Evolutionary conservation across 2,797 vertebrate species (phyloP).

Genomic region (Lithobates sylvaticus): DNA sequence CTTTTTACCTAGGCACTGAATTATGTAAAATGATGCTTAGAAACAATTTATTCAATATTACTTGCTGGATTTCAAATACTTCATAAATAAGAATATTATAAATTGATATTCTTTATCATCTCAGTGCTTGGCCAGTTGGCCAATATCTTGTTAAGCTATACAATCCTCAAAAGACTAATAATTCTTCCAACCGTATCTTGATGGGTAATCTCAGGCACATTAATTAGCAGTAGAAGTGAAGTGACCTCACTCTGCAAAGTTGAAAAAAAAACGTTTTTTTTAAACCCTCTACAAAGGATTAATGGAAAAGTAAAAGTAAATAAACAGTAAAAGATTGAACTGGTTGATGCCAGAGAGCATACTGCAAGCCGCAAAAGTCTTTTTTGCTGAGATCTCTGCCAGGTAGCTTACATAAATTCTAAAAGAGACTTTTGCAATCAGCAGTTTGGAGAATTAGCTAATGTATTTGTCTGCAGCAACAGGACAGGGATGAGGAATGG

Average conservation of each 20-base stretch:
- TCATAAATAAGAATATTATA: conserved; percentile 27
- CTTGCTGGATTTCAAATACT: neutral
- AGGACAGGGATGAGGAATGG: conserved; percentile 11
- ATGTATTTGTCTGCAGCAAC: conserved; percentile 31
- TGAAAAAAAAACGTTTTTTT: conserved; percentile 15
- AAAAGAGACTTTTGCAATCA: conserved; percentile 36
- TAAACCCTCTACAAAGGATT: conserved; percentile 12
- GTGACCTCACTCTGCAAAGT: conserved; percentile 46
- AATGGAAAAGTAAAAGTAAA: conserved; percentile 41
- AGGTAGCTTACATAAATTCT: conserved; percentile 33
- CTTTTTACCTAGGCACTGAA: neutral
- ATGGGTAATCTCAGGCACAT: conserved; percentile 47
- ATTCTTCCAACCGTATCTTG: conserved; percentile 42
- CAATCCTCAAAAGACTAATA: conserved; percentile 53
- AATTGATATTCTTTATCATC: conserved; percentile 37
- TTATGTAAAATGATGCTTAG: conserved; percentile 3
- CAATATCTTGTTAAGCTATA: conserved; percentile 27
- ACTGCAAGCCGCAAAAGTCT: conserved; percentile 28
- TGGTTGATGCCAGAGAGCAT: conserved; percentile 26
- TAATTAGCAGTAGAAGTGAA: conserved; percentile 47
- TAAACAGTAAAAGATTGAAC: conserved; percentile 32
- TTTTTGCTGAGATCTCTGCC: conserved; percentile 20
- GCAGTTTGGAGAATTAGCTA: conserved; percentile 49
- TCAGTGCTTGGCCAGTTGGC: conserved; percentile 4
- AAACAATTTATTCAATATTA: neutral